Conservation (phyloP, 2,113 vertebrate genomes). For the Prinia subflava region DNA sequence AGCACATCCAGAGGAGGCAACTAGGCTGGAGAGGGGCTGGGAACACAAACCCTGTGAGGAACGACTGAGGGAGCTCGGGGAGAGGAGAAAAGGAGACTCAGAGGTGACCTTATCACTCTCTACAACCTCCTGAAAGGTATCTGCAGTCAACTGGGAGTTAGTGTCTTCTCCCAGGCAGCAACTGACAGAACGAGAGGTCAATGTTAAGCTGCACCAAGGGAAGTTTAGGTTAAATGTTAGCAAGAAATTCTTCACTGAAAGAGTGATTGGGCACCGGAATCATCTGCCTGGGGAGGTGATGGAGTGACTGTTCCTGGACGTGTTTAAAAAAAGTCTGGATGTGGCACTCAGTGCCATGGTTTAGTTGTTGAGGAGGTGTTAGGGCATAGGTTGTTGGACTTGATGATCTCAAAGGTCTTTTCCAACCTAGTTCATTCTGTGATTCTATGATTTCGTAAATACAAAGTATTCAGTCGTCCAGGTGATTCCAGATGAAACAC, state of each 20-base stretch:
- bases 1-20: fast-evolving
- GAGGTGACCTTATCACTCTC: too few species aligned
- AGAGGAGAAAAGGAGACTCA: neutral
- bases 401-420: neutral
- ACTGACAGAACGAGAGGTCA: neutral
- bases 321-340: neutral
- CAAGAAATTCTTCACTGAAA: neutral
- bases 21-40: neutral
- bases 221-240: neutral
- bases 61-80: fast-evolving
- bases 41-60: neutral
- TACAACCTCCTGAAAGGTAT: neutral
- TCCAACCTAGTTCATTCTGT: neutral
- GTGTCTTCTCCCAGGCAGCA: neutral
- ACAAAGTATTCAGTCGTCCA: neutral
- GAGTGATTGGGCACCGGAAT: neutral
- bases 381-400: neutral
- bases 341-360: neutral
- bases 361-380: neutral
- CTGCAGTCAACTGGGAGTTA: fast-evolving
- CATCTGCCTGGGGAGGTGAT: fast-evolving
- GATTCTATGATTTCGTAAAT: neutral
- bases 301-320: fast-evolving
- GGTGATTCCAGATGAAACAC: neutral
- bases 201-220: neutral